Evolutionary conservation across 1,140 invertebrate species (phyloP).

Genomic region (Calliopsis andreniformis): DNA sequence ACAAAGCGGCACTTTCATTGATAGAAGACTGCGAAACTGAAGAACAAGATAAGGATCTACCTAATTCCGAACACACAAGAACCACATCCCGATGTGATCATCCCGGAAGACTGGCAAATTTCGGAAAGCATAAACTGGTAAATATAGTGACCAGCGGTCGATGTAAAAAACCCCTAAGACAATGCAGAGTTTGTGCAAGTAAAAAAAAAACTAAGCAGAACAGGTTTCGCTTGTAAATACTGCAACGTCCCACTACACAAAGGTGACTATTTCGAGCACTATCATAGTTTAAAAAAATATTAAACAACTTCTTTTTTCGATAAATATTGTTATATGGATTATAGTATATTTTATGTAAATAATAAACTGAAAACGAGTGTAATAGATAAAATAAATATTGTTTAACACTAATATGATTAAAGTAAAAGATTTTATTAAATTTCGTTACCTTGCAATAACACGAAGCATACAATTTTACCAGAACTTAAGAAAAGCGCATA

Average conservation of each 20-base stretch:
- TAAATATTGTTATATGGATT: constrained; percentile 27
- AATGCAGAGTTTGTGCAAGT: too few species aligned
- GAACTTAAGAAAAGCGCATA: constrained; percentile 18
- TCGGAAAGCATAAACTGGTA: too few species aligned
- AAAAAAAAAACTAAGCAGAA: constrained; percentile 41
- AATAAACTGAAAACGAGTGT: constrained; percentile 36
- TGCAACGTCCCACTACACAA: constrained; percentile 42
- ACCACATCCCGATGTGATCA: too few species aligned
- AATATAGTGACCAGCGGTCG: too few species aligned
- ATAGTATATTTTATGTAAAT: constrained; percentile 36
- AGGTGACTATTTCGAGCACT: constrained; percentile 43
- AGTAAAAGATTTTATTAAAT: constrained; percentile 42
- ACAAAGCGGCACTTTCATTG: constrained; percentile 36
- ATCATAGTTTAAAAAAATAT: constrained; percentile 43
- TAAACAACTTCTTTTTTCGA: constrained; percentile 29
- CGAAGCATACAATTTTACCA: constrained; percentile 36
- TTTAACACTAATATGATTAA: constrained; percentile 23
- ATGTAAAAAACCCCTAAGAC: too few species aligned
- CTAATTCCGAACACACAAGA: constrained; percentile 24
- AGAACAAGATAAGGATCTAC: constrained; percentile 4
- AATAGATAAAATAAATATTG: constrained; percentile 38
- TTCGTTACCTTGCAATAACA: constrained; percentile 40
- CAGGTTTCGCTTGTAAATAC: constrained; percentile 40
- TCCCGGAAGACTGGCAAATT: too few species aligned
- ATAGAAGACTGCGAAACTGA: background rate